These are phyloP conservation scores for Imbricaverruca yamaguchii DNA, from an alignment of 2,888 invertebrate species.

Conservation along the genomic window DNA sequence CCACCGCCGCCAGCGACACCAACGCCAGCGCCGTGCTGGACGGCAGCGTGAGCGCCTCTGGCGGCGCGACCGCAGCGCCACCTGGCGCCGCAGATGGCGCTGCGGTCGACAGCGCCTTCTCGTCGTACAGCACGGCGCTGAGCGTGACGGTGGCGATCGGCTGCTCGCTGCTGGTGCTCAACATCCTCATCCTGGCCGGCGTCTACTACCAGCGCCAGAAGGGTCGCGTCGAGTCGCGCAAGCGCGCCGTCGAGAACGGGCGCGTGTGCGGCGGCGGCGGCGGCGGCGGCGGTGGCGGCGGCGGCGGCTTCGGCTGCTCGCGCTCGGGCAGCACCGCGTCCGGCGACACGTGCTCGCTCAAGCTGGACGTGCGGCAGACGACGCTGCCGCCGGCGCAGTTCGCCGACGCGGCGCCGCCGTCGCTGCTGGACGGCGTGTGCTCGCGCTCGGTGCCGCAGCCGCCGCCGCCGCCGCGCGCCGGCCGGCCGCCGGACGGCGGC, in stretches of 20 bases:
- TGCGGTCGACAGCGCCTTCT: background rate
- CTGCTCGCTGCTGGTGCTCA: slow-evolving; percentile 80
- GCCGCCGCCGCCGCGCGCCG: background rate
- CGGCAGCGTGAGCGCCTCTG: background rate
- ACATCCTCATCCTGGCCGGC: slow-evolving; percentile 87
- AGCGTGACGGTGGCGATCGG: slow-evolving; percentile 95
- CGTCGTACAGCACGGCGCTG: slow-evolving; percentile 73
- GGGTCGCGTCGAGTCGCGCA: slow-evolving; percentile 32
- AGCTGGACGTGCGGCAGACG: slow-evolving; percentile 42
- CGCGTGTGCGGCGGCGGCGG: slow-evolving; percentile 30
- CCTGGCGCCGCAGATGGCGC: background rate
- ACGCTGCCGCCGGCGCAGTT: slow-evolving; percentile 76
- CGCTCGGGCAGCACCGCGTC: slow-evolving; percentile 29
- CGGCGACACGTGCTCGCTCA: slow-evolving; percentile 14
- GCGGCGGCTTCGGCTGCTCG: slow-evolving; percentile 31
- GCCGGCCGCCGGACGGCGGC: background rate
- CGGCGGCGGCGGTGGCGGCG: slow-evolving; percentile 30
- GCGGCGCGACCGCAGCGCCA: background rate
- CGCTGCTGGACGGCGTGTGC: slow-evolving; percentile 27
- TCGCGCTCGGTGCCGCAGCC: background rate
- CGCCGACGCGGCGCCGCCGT: slow-evolving; percentile 58
- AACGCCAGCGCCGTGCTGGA: slow-evolving; percentile 22
- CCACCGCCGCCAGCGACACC: slow-evolving; percentile 15
- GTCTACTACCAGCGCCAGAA: slow-evolving; percentile 54
- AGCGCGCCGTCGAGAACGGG: slow-evolving; percentile 32